Evolutionary conservation across 2,888 invertebrate species (phyloP).

Genomic region (Thymelicus acteon): DNA sequence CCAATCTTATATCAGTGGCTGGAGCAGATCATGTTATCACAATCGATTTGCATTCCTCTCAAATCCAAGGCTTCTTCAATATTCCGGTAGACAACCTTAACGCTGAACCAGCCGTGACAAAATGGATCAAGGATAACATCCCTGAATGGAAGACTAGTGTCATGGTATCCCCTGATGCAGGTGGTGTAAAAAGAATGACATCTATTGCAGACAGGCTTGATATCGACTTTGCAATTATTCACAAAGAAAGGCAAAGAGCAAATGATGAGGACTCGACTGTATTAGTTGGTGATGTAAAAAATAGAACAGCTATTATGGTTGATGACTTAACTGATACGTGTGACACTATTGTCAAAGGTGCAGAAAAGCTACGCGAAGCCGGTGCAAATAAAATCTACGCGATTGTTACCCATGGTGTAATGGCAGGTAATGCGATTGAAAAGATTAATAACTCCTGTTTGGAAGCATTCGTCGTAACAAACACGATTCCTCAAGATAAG

Average conservation of each 20-base stretch:
- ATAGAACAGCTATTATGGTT: conserved; percentile 93
- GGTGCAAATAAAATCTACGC: conserved; percentile 95
- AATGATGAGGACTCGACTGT: conserved; percentile 96
- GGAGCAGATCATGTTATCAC: conserved; percentile 97
- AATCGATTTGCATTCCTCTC: conserved; percentile 96
- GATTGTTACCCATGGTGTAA: conserved; percentile 95
- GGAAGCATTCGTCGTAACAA: conserved; percentile 96
- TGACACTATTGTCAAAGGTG: conserved; percentile 95
- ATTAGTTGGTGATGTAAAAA: conserved; percentile 94
- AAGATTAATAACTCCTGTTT: conserved; percentile 94
- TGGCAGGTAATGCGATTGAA: conserved; percentile 94
- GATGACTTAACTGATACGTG: conserved; percentile 97
- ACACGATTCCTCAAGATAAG: conserved; percentile 95
- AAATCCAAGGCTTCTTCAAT: conserved; percentile 97
- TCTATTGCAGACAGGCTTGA: conserved; percentile 95
- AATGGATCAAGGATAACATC: conserved; percentile 96
- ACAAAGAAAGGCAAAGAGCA: conserved; percentile 95
- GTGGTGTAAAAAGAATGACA: conserved; percentile 96
- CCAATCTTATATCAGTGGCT: conserved; percentile 95
- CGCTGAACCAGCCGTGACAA: conserved; percentile 95
- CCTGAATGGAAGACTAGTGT: conserved; percentile 94
- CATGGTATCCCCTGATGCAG: conserved; percentile 96
- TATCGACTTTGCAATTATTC: conserved; percentile 96
- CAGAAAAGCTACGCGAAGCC: conserved; percentile 92
- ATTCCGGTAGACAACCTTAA: conserved; percentile 97